Percentiles rank a stretch among this genome's conserved stretches.
Conservation (phyloP, 2,888 invertebrate species). For the Aleiodes alternator region DNA sequence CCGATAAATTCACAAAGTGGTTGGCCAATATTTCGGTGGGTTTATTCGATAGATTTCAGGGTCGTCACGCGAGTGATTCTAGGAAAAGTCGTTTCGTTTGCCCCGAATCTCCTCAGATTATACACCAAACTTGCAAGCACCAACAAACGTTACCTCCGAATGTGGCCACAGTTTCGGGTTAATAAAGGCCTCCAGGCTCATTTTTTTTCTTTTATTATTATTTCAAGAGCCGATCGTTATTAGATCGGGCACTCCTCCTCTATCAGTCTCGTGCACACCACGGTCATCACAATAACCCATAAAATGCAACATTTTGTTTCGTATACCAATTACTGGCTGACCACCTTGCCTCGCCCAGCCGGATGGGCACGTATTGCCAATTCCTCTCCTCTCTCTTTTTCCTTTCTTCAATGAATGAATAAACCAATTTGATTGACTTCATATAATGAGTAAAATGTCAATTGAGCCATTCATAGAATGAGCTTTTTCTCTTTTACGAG, state of each 20-base stretch:
- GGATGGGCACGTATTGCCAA: constrained; percentile 43
- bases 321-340: constrained; percentile 67
- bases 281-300: constrained; percentile 72
- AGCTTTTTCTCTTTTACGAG: neutral
- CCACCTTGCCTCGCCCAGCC: constrained; percentile 50
- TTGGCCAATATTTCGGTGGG: constrained; percentile 33
- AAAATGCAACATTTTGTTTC: constrained; percentile 73
- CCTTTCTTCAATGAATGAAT: neutral
- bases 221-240: constrained; percentile 70
- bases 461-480: neutral
- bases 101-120: constrained; percentile 42
- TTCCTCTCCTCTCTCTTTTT: constrained; percentile 4
- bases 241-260: constrained; percentile 72
- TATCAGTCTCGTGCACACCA: constrained; percentile 56
- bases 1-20: constrained; percentile 10
- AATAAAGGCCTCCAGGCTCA: constrained; percentile 72
- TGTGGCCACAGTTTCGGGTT: constrained; percentile 57
- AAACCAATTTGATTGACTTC: neutral
- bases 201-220: constrained; percentile 51
- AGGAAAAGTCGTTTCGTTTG: constrained; percentile 73
- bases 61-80: constrained; percentile 74
- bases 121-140: constrained; percentile 33
- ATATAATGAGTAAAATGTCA: neutral
- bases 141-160: constrained; percentile 24
- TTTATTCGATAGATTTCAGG: constrained; percentile 69